Evolutionary conservation across 2,797 vertebrate genomes (phyloP).

Genomic region (Semotilus atromaculatus): DNA sequence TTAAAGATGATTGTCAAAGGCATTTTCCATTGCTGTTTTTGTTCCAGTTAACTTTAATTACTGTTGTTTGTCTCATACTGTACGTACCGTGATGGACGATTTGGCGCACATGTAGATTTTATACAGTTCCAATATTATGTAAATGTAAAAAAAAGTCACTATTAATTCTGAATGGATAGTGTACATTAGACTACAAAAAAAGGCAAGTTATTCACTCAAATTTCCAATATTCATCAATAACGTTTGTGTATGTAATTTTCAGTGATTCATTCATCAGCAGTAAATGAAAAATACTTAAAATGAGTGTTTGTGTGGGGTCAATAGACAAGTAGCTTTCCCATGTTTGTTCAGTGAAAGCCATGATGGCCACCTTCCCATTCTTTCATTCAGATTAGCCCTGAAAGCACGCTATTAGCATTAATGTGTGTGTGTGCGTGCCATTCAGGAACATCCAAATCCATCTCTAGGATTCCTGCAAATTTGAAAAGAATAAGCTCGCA

Average conservation of each 20-base stretch:
- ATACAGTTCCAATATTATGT: neutral
- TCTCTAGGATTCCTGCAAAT: slow-evolving; percentile 64
- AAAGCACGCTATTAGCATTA: slow-evolving; percentile 37
- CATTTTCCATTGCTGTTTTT: neutral
- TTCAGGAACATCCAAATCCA: slow-evolving; percentile 69
- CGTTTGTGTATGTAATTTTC: neutral
- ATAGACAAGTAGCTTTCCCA: slow-evolving; percentile 11
- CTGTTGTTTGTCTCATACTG: neutral
- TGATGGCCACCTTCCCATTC: slow-evolving; percentile 70
- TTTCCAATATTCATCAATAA: neutral
- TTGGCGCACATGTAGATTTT: neutral
- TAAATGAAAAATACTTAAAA: neutral
- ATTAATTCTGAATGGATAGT: neutral
- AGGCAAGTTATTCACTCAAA: neutral
- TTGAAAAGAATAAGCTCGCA: slow-evolving; percentile 68
- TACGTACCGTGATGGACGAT: neutral
- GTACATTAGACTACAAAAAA: neutral
- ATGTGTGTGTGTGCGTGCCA: slow-evolving; percentile 66
- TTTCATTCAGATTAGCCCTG: slow-evolving; percentile 66
- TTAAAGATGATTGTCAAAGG: neutral
- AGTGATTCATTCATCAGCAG: neutral
- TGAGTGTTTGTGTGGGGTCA: slow-evolving; percentile 25
- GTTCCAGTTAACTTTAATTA: neutral
- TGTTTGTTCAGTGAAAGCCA: slow-evolving; percentile 40
- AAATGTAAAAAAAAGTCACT: neutral